Conservation (phyloP, 2,888 invertebrate species). For the Atherix ibis region DNA sequence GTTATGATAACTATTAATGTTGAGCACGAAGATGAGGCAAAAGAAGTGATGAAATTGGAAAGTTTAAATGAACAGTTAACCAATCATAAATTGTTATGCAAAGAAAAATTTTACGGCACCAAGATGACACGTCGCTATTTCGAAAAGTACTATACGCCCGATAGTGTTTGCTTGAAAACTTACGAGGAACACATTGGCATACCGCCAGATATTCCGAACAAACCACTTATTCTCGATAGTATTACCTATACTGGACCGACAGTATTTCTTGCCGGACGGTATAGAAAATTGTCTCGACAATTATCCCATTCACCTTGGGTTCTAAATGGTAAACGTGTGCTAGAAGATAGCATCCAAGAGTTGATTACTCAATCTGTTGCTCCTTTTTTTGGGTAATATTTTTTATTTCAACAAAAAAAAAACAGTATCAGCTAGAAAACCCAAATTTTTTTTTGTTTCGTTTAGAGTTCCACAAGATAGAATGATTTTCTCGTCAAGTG, state of each 20-base stretch:
- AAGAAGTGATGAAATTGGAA: conserved; percentile 1
- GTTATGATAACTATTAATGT: conserved; percentile 30
- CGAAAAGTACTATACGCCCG: conserved; percentile 39
- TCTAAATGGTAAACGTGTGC: conserved; percentile 58
- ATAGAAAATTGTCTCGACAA: conserved; percentile 67
- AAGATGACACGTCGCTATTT: conserved; percentile 53
- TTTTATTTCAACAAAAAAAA: background rate
- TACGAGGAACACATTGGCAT: conserved; percentile 37
- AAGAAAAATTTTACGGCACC: too few relatives aligned
- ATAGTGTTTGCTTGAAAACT: conserved; percentile 31
- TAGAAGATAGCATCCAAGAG: conserved; percentile 84
- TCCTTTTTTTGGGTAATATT: conserved; percentile 39
- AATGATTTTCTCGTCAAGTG: conserved; percentile 76
- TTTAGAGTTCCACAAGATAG: conserved; percentile 18
- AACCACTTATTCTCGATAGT: conserved; percentile 17
- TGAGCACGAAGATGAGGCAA: conserved; percentile 21
- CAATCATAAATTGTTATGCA: conserved; percentile 18
- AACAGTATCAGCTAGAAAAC: background rate
- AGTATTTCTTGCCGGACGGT: conserved; percentile 38
- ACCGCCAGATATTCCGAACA: conserved; percentile 36
- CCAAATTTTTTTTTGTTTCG: background rate
- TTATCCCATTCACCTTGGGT: conserved; percentile 94
- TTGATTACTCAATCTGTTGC: conserved; percentile 55
- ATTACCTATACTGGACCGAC: conserved; percentile 25
- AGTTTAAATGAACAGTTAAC: conserved; percentile 14